These are phyloP conservation scores for Apoda limacodes DNA, from an alignment of 2,888 invertebrate genomes.

Conservation along the genomic window DNA sequence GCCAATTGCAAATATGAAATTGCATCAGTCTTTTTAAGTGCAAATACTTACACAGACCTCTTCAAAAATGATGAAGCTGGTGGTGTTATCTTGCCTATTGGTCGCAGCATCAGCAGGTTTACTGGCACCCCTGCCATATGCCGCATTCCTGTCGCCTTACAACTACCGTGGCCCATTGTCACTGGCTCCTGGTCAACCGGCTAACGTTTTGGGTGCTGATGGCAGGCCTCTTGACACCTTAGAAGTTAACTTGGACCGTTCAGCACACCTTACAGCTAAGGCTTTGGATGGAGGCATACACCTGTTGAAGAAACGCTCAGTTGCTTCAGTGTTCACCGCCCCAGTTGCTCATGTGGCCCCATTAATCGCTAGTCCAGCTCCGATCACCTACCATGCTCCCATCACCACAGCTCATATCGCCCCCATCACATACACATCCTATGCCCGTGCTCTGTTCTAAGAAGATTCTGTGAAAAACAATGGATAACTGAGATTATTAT, in stretches of 20 bases:
- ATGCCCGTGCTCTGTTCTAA: conserved; percentile 26
- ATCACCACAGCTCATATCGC: conserved; percentile 20
- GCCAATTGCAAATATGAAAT: conserved; percentile 19
- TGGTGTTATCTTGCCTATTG: conserved; percentile 73
- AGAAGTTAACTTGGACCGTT: conserved; percentile 56
- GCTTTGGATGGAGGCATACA: conserved; percentile 37
- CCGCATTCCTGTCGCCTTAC: conserved; percentile 25
- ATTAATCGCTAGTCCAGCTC: conserved; percentile 21
- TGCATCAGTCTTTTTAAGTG: conserved; percentile 45
- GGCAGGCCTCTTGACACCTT: conserved; percentile 57
- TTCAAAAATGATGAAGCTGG: conserved; percentile 62
- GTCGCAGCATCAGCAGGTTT: conserved; percentile 63
- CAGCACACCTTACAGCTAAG: conserved; percentile 51
- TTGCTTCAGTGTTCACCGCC: conserved; percentile 13
- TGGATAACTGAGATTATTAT: too few species aligned
- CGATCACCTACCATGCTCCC: conserved; percentile 18
- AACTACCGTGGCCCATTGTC: conserved; percentile 55
- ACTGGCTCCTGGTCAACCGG: conserved; percentile 55
- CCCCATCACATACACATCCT: conserved; percentile 37
- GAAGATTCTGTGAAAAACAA: too few species aligned
- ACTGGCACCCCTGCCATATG: conserved; percentile 25
- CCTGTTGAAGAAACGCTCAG: conserved; percentile 36
- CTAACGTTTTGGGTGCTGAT: conserved; percentile 48
- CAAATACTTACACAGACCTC: conserved; percentile 55
- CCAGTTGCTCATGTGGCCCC: conserved; percentile 23